Percentiles rank a stretch among this genome's conserved stretches.
Evolutionary conservation across 1,140 invertebrate species (phyloP).

Genomic region (Drosophila rufa): DNA sequence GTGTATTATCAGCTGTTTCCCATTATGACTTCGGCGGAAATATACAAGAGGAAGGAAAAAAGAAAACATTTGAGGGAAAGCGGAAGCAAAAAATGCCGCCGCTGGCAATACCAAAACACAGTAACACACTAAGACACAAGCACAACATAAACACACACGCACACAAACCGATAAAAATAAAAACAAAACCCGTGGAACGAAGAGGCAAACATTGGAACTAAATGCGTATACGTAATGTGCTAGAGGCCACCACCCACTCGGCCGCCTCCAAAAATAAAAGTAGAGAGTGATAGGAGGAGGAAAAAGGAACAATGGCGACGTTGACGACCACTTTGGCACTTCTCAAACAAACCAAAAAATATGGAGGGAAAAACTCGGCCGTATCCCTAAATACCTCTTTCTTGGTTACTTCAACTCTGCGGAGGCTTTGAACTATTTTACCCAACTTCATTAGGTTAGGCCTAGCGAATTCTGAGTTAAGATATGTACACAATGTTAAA

Average conservation of each 20-base stretch:
- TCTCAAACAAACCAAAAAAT: slow-evolving; percentile 48
- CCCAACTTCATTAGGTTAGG: slow-evolving; percentile 6
- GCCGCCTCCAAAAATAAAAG: slow-evolving; percentile 13
- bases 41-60: slow-evolving; percentile 45
- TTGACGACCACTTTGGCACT: slow-evolving; percentile 46
- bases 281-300: slow-evolving; percentile 2
- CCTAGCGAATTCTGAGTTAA: background rate
- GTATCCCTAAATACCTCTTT: slow-evolving; percentile 13
- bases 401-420: background rate
- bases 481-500: background rate
- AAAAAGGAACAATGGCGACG: slow-evolving; percentile 54
- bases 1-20: slow-evolving; percentile 74
- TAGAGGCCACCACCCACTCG: slow-evolving; percentile 15
- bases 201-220: slow-evolving; percentile 48
- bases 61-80: slow-evolving; percentile 33
- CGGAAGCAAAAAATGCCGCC: slow-evolving; percentile 39
- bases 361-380: background rate
- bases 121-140: slow-evolving; percentile 25
- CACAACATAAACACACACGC: slow-evolving; percentile 26
- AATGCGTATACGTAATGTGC: slow-evolving; percentile 60
- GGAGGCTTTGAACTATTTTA: background rate
- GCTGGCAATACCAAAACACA: slow-evolving; percentile 52
- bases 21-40: slow-evolving; percentile 73
- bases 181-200: slow-evolving; percentile 35
- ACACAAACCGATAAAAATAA: slow-evolving; percentile 63